Percentiles rank a stretch among this genome's conserved stretches.
These are phyloP conservation scores for Plebejus melissa DNA, from an alignment of 2,888 invertebrate genomes.

Conservation along the genomic window DNA sequence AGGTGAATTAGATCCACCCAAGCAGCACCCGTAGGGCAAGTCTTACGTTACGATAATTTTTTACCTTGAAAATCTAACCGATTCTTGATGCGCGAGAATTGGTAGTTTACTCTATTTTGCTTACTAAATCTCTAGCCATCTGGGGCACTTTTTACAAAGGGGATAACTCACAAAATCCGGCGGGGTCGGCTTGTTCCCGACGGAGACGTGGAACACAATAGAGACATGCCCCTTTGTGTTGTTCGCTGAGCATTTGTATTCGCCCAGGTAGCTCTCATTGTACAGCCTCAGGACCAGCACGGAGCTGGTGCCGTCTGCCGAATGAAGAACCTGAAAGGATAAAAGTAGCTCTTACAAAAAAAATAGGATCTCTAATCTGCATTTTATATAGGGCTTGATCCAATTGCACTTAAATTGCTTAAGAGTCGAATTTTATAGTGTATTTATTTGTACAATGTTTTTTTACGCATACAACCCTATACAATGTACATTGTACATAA, in stretches of 20 bases:
- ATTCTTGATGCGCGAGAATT: neutral
- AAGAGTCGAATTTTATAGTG: no score
- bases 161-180: constrained; percentile 57
- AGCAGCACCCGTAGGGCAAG: no score
- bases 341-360: neutral
- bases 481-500: no score
- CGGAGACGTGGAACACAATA: constrained; percentile 60
- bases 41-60: no score
- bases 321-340: constrained; percentile 46
- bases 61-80: neutral
- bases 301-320: constrained; percentile 55
- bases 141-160: neutral
- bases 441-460: no score
- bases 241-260: constrained; percentile 60
- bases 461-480: no score
- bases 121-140: neutral
- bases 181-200: constrained; percentile 59
- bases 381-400: neutral
- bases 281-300: constrained; percentile 56
- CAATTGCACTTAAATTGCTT: no score
- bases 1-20: no score
- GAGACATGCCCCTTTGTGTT: constrained; percentile 57
- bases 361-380: neutral
- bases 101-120: neutral
- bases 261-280: constrained; percentile 51